Percentiles rank a stretch among this genome's conserved stretches.
Evolutionary conservation across 2,113 vertebrate genomes (phyloP).

Genomic region (Bubo scandiacus): DNA sequence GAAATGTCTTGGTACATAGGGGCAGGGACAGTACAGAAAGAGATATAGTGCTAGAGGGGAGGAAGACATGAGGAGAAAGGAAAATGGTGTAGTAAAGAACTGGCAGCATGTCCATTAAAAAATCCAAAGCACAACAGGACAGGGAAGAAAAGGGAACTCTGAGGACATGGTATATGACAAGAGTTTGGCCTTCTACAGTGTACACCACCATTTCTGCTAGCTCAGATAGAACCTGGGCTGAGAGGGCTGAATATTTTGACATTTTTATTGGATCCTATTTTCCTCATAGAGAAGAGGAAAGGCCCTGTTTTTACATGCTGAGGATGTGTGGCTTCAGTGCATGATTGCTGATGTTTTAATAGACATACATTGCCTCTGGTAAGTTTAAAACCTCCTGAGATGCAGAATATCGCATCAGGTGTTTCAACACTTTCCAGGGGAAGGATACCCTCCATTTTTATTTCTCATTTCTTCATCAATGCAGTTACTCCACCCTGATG

Average conservation of each 20-base stretch:
- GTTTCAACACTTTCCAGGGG: constrained; percentile 54
- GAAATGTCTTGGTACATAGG: not conserved
- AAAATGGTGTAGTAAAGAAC: not conserved
- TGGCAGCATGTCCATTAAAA: not conserved
- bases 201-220: not conserved
- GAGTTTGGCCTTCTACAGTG: not conserved
- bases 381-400: constrained; percentile 60
- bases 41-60: not conserved
- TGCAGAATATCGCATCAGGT: not conserved
- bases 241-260: not conserved
- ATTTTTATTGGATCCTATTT: not conserved
- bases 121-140: not conserved
- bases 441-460: constrained; percentile 19
- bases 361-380: constrained; percentile 19
- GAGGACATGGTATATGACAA: not conserved
- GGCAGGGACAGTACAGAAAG: not conserved
- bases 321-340: constrained; percentile 37
- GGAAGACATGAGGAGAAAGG: not conserved
- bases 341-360: constrained; percentile 18
- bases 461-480: constrained; percentile 58
- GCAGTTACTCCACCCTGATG: constrained; percentile 29
- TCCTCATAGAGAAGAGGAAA: not conserved
- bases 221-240: not conserved
- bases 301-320: not conserved
- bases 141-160: not conserved